Base-by-base conservation (phyloP, 2,888 invertebrate genomes). In the Lochmaea crataegi region DNA sequence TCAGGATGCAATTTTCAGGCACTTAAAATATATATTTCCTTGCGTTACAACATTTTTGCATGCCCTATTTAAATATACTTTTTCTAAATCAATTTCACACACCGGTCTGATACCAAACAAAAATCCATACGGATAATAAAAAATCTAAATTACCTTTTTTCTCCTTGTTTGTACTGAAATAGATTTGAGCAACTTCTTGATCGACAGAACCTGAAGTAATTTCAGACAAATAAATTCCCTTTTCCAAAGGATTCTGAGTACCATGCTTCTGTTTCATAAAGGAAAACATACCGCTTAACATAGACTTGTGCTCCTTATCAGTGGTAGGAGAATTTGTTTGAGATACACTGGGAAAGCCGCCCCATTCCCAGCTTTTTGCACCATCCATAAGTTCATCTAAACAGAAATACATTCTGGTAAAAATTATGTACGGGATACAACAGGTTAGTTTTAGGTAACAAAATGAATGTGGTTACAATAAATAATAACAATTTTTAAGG, bases 241-340 rank as follows among this genome's bases (percentile, higher is more conserved):
- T 81, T 80, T 94, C 95, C 14, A 91, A 88, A 65, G 77, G 77
- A 68, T 75, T 75, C 68, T 81, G 77, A 26, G 79, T 75, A 16
- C 79, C 80, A 70, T 84, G 83, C 58, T 91, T 92, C 82, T 92
- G 92, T 86, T 94, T 92, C 94, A 97, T 97, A 87, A 97, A 97
- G 79, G 95, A 94, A 87, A 97, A 94, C 94, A 98, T 94, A 81
- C 94, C 94, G 84, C 95, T 94, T 76, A 97, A 90, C 90, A 96
- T 95, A 56, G 96, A 96, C 64, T 85, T 84, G 69, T 86, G 83
- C 74, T 85, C 83, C 41, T 82, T 79, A 61, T 84, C 84, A 53
- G 76, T 78, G 14, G 69, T 76, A 16, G 85, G 83, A 6, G 85
- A 82, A 41, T 74, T 80, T 9, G 81, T 75, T 73, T 83, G 84